Evolutionary conservation across 2,888 invertebrate species (phyloP).

Genomic region (Sarcophaga caerulescens): DNA sequence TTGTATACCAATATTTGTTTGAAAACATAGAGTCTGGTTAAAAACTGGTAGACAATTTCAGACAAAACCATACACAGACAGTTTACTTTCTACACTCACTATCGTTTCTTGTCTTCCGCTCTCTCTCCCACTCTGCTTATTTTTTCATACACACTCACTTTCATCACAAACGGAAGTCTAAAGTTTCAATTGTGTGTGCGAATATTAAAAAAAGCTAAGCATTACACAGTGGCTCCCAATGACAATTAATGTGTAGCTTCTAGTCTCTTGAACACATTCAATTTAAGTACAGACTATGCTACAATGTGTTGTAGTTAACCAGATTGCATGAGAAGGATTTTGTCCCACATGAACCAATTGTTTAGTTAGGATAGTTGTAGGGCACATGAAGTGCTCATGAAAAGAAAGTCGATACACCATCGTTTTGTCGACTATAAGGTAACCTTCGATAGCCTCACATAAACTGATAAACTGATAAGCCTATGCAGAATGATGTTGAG

Average conservation of each 20-base stretch:
- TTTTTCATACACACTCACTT: constrained; percentile 17
- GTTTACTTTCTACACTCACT: not conserved
- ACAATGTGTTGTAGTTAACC: too few relatives aligned
- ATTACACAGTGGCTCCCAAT: not conserved
- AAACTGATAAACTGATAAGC: too few relatives aligned
- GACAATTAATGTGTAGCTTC: too few relatives aligned
- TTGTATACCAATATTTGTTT: constrained; percentile 36
- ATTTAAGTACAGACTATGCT: not conserved
- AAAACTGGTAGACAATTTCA: constrained; percentile 59
- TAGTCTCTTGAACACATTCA: not conserved
- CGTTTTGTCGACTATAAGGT: too few relatives aligned
- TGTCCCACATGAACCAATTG: too few relatives aligned
- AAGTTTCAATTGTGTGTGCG: constrained; percentile 62
- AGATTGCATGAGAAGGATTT: too few relatives aligned
- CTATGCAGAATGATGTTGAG: too few relatives aligned
- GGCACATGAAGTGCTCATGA: too few relatives aligned
- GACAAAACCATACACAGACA: constrained; percentile 31
- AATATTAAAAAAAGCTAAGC: constrained; percentile 13
- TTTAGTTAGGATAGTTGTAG: too few relatives aligned
- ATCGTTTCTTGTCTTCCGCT: not conserved
- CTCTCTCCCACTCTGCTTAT: not conserved
- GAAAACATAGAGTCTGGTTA: constrained; percentile 59
- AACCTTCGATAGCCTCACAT: too few relatives aligned
- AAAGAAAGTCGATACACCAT: too few relatives aligned
- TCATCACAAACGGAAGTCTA: constrained; percentile 63